Conservation (phyloP, 2,797 vertebrate genomes). For the Falco peregrinus region DNA sequence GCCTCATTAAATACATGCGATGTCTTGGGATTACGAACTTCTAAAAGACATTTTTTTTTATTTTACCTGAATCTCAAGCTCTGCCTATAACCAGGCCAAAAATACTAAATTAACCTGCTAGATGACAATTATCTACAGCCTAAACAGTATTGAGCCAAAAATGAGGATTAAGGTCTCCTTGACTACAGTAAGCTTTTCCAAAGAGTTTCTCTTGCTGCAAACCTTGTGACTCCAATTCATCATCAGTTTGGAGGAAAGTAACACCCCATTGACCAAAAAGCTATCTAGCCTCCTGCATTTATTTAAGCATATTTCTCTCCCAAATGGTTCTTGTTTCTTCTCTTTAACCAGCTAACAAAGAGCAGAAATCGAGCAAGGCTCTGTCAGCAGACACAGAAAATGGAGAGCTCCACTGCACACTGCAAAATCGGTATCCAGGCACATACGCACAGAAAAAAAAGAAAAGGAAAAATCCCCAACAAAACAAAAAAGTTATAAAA, state of each 20-base stretch:
- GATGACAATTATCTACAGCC: not conserved
- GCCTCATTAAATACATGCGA: not conserved
- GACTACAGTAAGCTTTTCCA: not conserved
- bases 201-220: not conserved
- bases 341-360: not conserved
- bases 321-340: not conserved
- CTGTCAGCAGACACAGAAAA: not conserved
- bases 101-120: not conserved
- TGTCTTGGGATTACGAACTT: not conserved
- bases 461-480: too few species aligned
- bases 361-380: not conserved
- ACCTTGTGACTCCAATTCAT: not conserved
- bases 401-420: too few species aligned
- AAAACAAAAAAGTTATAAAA: not conserved
- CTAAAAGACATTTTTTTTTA: not conserved
- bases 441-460: accelerated
- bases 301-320: not conserved
- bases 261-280: not conserved
- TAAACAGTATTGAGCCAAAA: not conserved
- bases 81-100: not conserved
- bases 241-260: not conserved
- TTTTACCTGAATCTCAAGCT: not conserved
- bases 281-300: not conserved
- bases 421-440: not conserved
- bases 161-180: not conserved